Percentiles rank a stretch among this genome's conserved stretches.
These are phyloP conservation scores for Microctonus brassicae DNA, from an alignment of 2,888 invertebrate genomes.

Conservation along the genomic window DNA sequence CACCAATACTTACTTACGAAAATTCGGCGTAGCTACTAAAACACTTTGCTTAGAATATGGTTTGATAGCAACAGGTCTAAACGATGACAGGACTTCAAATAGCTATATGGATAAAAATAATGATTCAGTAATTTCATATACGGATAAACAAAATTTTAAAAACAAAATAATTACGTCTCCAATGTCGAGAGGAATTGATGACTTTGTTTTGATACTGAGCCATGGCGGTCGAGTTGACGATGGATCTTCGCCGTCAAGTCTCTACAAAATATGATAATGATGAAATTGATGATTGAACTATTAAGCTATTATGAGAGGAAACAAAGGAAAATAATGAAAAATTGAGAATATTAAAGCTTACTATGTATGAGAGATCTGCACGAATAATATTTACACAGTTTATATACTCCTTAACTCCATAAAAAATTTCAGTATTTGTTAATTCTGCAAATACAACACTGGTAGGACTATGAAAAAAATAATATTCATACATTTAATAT, in stretches of 20 bases:
- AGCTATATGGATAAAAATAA: slow-evolving; percentile 68
- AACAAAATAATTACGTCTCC: slow-evolving; percentile 7
- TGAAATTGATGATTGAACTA: neutral
- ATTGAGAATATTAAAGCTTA: slow-evolving; percentile 62
- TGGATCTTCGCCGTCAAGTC: slow-evolving; percentile 72
- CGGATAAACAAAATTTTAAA: slow-evolving; percentile 12
- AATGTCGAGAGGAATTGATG: slow-evolving; percentile 4
- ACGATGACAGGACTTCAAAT: slow-evolving; percentile 72
- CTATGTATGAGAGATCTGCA: slow-evolving; percentile 74
- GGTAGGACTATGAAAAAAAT: neutral
- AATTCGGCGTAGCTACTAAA: slow-evolving; percentile 76
- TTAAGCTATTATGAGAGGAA: too few relatives aligned
- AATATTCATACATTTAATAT: too few relatives aligned
- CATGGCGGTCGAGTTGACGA: slow-evolving; percentile 70
- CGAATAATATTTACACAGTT: slow-evolving; percentile 76
- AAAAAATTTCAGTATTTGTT: slow-evolving; percentile 72
- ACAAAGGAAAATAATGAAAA: neutral
- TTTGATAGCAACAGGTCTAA: slow-evolving; percentile 77
- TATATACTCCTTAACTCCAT: slow-evolving; percentile 70
- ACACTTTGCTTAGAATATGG: slow-evolving; percentile 71
- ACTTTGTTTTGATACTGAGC: slow-evolving; percentile 67
- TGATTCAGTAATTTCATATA: slow-evolving; percentile 14
- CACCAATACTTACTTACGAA: slow-evolving; percentile 72
- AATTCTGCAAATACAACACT: slow-evolving; percentile 26
- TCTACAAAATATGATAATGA: slow-evolving; percentile 63